Percentiles rank a stretch among this genome's conserved stretches.
Conservation (phyloP, 2,797 vertebrate species). For the Coluber constrictor region DNA sequence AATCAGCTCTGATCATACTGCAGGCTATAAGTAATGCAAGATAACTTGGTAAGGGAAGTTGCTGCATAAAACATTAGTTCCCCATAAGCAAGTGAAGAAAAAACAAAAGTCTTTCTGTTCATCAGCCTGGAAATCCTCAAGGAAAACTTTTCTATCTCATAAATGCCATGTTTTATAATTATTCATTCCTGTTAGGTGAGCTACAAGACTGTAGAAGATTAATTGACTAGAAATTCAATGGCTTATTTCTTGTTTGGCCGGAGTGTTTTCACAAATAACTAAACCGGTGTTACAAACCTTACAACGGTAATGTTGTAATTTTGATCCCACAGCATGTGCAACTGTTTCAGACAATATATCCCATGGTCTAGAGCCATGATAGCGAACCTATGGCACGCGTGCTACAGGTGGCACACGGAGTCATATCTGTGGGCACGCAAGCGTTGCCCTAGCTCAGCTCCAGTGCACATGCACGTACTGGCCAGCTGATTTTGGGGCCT, state of each 20-base stretch:
- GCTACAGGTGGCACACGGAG: no score
- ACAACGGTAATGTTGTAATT: background rate
- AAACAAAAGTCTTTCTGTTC: conserved; percentile 23
- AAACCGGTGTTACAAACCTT: background rate
- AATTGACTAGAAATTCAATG: background rate
- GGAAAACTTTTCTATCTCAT: conserved; percentile 6
- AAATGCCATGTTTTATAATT: background rate
- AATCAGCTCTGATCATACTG: background rate
- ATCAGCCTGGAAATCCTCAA: conserved; percentile 14
- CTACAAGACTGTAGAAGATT: background rate
- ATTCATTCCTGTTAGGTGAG: background rate
- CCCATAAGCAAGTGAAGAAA: conserved; percentile 11
- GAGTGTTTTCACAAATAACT: background rate
- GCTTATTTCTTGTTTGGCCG: background rate
- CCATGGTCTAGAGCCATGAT: background rate
- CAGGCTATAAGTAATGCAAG: background rate
- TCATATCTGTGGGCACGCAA: no score
- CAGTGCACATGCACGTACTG: no score
- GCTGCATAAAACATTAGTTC: conserved; percentile 10
- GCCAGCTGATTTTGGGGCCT: no score
- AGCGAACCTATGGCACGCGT: no score
- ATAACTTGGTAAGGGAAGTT: background rate
- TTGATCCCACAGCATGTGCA: background rate
- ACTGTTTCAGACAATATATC: background rate
- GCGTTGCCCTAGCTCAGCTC: no score